Percentiles rank a stretch among this genome's conserved stretches.
phyloP scores from a whole-genome alignment of 1,140 invertebrate species.

The Tenebrio molitor region DNA sequence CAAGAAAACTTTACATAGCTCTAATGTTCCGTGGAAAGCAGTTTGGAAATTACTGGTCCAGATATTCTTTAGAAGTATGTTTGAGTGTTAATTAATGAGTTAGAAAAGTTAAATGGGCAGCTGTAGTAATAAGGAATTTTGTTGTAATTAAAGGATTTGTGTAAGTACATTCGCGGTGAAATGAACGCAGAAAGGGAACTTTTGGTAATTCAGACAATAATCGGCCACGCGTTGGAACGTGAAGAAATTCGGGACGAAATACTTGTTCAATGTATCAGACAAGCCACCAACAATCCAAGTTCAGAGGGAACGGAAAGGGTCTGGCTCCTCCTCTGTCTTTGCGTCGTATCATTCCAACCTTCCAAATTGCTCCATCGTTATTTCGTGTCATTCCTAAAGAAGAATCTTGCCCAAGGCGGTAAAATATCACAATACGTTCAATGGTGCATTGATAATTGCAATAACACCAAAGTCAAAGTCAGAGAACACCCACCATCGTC shows the following conservation, averaged over 20 bases:
- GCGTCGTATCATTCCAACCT: slow-evolving; percentile 92
- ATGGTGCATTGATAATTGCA: slow-evolving; percentile 94
- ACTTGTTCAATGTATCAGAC: slow-evolving; percentile 88
- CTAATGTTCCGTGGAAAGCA: too few species aligned
- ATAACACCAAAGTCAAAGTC: slow-evolving; percentile 85
- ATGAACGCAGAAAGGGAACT: slow-evolving; percentile 86
- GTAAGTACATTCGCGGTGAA: slow-evolving; percentile 89
- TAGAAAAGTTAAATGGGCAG: not conserved
- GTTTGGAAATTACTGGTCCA: too few species aligned
- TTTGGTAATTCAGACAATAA: slow-evolving; percentile 86
- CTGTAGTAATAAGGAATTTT: not conserved
- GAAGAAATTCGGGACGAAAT: slow-evolving; percentile 93
- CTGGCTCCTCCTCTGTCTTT: slow-evolving; percentile 91
- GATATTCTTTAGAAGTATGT: too few species aligned
- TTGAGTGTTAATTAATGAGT: slow-evolving; percentile 15
- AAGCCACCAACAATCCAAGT: slow-evolving; percentile 88
- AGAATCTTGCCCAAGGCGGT: slow-evolving; percentile 78
- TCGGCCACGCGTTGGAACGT: slow-evolving; percentile 87
- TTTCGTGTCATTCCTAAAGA: slow-evolving; percentile 83
- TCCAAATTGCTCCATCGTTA: slow-evolving; percentile 88
- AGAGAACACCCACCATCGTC: slow-evolving; percentile 90
- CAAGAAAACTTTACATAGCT: too few species aligned
- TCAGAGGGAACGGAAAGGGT: slow-evolving; percentile 83
- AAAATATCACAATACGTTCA: slow-evolving; percentile 89
- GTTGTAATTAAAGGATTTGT: slow-evolving; percentile 77